Evolutionary conservation across 2,113 vertebrate genomes (phyloP).

Genomic region (Calyptomena viridis): DNA sequence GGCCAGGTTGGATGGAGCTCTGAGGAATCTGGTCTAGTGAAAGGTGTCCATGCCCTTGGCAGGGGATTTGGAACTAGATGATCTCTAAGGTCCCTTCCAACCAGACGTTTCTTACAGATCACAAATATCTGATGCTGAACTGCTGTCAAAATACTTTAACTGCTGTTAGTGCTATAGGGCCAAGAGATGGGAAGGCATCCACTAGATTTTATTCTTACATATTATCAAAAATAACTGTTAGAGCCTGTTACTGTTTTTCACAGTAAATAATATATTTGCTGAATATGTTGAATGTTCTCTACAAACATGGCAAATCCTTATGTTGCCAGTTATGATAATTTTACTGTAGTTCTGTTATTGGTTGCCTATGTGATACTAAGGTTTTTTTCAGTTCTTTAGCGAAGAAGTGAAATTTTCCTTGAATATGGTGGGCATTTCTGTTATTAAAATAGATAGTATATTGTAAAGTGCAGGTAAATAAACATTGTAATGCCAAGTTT

Average conservation of each 20-base stretch:
- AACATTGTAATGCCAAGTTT: not conserved
- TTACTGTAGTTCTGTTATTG: not conserved
- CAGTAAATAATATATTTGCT: not conserved
- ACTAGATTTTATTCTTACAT: not conserved
- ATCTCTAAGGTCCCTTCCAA: not conserved
- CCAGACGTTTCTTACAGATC: not conserved
- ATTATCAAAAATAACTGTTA: not conserved
- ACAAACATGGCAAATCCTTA: not conserved
- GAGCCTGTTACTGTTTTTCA: not conserved
- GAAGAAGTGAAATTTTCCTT: not conserved
- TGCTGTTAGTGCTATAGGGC: not conserved
- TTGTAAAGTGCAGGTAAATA: not conserved
- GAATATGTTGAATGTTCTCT: not conserved
- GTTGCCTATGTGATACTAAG: not conserved
- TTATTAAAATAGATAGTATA: not conserved
- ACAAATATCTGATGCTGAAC: not conserved
- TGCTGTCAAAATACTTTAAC: not conserved
- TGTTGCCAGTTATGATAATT: not conserved
- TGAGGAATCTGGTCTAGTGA: not conserved
- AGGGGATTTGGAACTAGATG: not conserved
- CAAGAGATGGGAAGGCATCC: not conserved
- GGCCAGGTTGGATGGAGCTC: not conserved
- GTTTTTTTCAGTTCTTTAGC: not conserved
- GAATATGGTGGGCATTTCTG: not conserved
- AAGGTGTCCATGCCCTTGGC: not conserved